These are phyloP conservation scores for Lerema accius DNA, from an alignment of 1,140 invertebrate species.

Conservation along the genomic window DNA sequence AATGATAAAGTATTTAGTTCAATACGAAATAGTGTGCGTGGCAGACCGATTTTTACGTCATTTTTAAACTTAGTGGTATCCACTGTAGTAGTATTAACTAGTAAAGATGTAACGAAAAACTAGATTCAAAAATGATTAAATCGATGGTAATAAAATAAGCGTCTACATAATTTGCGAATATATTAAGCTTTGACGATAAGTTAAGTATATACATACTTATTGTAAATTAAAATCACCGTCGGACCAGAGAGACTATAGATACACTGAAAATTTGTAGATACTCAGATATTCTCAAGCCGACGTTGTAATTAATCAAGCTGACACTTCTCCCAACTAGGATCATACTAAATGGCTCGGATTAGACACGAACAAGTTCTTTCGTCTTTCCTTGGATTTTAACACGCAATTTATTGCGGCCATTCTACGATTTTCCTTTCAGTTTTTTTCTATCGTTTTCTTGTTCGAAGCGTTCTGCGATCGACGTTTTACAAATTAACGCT, in stretches of 20 bases:
- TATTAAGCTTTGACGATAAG: constrained; percentile 17
- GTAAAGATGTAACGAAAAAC: too few species aligned
- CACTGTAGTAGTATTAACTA: too few species aligned
- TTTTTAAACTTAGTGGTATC: too few species aligned
- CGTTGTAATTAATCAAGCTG: constrained; percentile 43
- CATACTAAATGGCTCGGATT: constrained; percentile 47
- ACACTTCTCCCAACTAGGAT: constrained; percentile 42
- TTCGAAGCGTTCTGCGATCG: constrained; percentile 16
- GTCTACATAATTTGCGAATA: too few species aligned
- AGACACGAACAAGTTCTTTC: constrained; percentile 35
- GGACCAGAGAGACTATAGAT: constrained; percentile 12
- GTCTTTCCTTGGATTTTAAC: constrained; percentile 34
- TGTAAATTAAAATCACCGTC: neutral
- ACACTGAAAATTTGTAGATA: constrained; percentile 15
- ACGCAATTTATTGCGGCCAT: constrained; percentile 33
- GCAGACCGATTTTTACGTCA: too few species aligned
- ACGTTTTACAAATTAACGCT: constrained; percentile 30
- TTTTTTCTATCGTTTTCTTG: constrained; percentile 22
- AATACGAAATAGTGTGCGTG: too few species aligned
- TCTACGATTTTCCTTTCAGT: constrained; percentile 9
- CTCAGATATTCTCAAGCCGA: constrained; percentile 15
- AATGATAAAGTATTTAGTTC: too few species aligned
- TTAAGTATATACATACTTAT: too few species aligned
- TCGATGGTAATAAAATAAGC: too few species aligned
- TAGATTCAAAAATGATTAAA: too few species aligned